Percentiles rank a stretch among this genome's conserved stretches.
Evolutionary conservation across 1,140 invertebrate genomes (phyloP).

Genomic region (Pteromalus puparum): DNA sequence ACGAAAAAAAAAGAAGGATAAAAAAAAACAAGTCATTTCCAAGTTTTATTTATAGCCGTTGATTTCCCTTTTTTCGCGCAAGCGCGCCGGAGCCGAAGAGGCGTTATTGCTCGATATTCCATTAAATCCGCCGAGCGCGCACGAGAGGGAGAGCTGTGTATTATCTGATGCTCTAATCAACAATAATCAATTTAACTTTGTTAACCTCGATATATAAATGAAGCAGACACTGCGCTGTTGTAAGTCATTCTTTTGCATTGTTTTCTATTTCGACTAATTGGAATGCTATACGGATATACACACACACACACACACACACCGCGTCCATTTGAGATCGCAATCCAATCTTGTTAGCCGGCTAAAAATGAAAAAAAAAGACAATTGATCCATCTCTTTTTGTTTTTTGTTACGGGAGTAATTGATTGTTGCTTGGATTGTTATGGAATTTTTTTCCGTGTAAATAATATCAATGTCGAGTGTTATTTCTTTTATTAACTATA

Average conservation of each 20-base stretch:
- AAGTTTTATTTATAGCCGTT: conserved; percentile 53
- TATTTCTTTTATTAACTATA: not conserved
- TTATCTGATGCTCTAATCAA: conserved; percentile 41
- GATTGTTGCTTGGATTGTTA: not conserved
- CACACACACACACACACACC: not conserved
- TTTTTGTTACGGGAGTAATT: not conserved
- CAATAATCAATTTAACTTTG: conserved; percentile 48
- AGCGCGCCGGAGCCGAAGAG: conserved; percentile 11
- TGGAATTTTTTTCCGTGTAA: not conserved
- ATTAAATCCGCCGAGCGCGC: conserved; percentile 7
- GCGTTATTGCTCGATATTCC: conserved; percentile 48
- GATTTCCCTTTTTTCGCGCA: conserved; percentile 30
- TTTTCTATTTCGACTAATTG: not conserved
- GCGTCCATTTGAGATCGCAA: not conserved
- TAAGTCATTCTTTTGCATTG: conserved; percentile 34
- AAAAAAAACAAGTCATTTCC: conserved; percentile 48
- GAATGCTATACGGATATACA: not conserved
- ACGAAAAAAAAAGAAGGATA: not conserved
- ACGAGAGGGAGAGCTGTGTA: not conserved
- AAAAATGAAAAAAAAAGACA: not conserved
- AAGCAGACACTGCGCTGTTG: not conserved
- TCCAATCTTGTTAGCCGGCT: not conserved
- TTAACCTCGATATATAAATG: conserved; percentile 26
- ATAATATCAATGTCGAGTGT: not conserved
- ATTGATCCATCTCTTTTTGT: not conserved